Base-by-base conservation (phyloP, 2,888 invertebrate species). In the Ormyrus pomaceus region DNA sequence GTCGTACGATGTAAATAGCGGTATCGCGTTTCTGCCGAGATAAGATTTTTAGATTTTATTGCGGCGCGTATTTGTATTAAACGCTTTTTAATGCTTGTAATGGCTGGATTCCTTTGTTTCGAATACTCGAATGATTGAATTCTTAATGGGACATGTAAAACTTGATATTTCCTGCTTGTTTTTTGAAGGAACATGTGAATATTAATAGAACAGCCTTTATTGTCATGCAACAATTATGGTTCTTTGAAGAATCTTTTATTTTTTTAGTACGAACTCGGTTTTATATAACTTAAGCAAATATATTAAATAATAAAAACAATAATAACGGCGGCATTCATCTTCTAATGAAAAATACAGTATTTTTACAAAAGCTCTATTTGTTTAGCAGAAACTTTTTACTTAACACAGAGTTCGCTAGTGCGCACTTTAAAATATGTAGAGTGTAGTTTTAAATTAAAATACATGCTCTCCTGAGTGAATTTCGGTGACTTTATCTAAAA, bases 371-470 rank as follows among this genome's bases (percentile, higher is more conserved):
- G 64, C 51, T 3, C 62, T 45, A 79, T 11, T 66, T 73, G 34
- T 64, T 62, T 55, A 72, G 61, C 55, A 75, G 59, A 71, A 82
- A 80, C 75, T 81, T 82, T 82, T 81, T 79, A 58, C 74, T 72
- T 65, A 65, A 77, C 64, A 68, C 58, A 51, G 65, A 77, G 75
- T 77, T 69, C 69, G 48, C 13, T 34, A 45, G 58, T 73, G 70
- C 46, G 77, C 61, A 51, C 34, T 64, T 7, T 46, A 70, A 77
- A 70, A 72, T 81, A 75, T 58, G 78, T 45, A 6, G 19, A 62
- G 8, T 70, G 70, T 55, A 74, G 61, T 72, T 72, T 61, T 62
- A 81, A 75, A 76, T 81, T 78, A 78, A 75, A 75, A 81, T 78
- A 75, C 72, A 78, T 73, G 68, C 53, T 62, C 13, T 19, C 53